These are phyloP conservation scores for Colletes gigas DNA, from an alignment of 1,140 invertebrate species.

Conservation along the genomic window DNA sequence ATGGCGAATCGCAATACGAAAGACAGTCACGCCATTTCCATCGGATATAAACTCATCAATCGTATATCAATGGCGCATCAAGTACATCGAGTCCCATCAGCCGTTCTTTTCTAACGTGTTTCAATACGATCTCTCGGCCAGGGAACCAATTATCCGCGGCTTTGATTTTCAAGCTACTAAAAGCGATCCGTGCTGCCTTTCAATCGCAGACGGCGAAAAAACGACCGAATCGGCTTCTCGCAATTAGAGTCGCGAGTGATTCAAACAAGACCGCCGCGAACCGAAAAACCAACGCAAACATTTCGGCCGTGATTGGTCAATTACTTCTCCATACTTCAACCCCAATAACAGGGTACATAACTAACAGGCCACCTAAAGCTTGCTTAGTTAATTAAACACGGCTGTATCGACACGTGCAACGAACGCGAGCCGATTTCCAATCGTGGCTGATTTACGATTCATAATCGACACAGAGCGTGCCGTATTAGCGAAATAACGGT, in stretches of 20 bases:
- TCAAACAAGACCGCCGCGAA: neutral
- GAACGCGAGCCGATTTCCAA: neutral
- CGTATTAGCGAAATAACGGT: constrained; percentile 3
- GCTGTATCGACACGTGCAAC: neutral
- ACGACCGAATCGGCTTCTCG: neutral
- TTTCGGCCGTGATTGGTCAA: neutral
- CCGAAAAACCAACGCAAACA: neutral
- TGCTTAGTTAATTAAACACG: neutral
- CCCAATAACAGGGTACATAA: no score
- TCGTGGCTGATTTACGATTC: constrained; percentile 3
- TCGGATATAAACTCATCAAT: neutral
- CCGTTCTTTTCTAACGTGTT: neutral
- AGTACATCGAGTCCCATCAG: neutral
- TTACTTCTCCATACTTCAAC: no score
- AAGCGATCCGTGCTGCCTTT: neutral
- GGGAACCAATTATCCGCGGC: neutral
- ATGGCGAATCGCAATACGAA: neutral
- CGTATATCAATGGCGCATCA: neutral
- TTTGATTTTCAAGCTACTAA: neutral
- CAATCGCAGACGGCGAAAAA: neutral
- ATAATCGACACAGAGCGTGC: neutral
- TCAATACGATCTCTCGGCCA: neutral
- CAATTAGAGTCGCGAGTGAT: neutral
- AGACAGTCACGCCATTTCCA: no score
- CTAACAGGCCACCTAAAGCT: neutral